Evolutionary conservation across 1,140 invertebrate species (phyloP), one percentile per base, ranked within the genome.

Genomic region (Drosophila pseudoobscura): DNA sequence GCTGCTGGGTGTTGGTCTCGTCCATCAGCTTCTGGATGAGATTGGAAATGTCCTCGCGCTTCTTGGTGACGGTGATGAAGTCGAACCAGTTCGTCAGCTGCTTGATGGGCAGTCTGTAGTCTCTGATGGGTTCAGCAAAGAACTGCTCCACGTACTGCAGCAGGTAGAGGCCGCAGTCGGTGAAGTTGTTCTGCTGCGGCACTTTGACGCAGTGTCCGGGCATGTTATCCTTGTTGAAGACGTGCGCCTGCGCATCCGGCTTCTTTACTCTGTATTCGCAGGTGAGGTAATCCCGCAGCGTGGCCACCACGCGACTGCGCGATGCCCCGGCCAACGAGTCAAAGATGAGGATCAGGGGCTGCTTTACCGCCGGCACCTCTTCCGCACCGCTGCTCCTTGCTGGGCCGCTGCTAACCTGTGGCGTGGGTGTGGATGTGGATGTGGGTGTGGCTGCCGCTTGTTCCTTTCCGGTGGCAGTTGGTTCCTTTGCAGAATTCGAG

Each of bases 121-220:
- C 94, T 63, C 92, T 92, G 49, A 97, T 94, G 6, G 96, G 96
- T 88, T 94, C 93, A 94, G 96, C 94, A 90, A 99, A 98, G 93
- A 99, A 99, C 59, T 95, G 95, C 93, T 99, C 98, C 4, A 97
- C 97, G 94, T 98, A 99, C 91, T 99, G 97, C 35, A 99, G 93
- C 44, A 99, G 92, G 92, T 97, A 99, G 6, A 99, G 93, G 3
- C 99, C 99, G 93, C 99, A 99, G 92, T 99, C 99, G 43, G 96
- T 97, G 90, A 96, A 98, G 93, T 99, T 99, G 64, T 95, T 97
- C 93, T 99, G 99, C 90, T 99, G 97, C 17, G 98, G 98, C 62
- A 98, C 97, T 93, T 96, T 97, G 0, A 97, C 96, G 80, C 94
- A 95, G 52, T 94, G 94, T 3, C 97, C 97, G 88, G 95, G 96